Conservation (phyloP, 1,140 invertebrate genomes). For the Bombus impatiens region DNA sequence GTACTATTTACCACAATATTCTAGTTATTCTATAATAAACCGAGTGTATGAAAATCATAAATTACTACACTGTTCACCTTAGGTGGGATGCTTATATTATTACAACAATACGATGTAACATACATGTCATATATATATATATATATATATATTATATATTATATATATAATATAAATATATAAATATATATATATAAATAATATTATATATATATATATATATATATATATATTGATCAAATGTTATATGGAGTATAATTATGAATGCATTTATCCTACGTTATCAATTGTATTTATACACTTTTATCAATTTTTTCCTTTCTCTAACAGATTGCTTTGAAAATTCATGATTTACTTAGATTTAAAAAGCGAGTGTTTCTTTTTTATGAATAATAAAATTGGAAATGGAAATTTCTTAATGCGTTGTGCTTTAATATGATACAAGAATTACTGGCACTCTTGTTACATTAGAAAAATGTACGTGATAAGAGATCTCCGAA, state of each 20-base stretch:
- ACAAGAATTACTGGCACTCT: conserved; percentile 59
- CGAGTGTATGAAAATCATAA: conserved; percentile 81
- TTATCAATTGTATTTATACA: conserved; percentile 71
- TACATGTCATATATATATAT: conserved; percentile 62
- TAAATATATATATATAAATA: conserved; percentile 57
- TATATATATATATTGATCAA: conserved; percentile 64
- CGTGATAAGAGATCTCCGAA: conserved; percentile 72
- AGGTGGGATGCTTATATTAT: conserved; percentile 80
- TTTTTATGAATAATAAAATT: conserved; percentile 40
- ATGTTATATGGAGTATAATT: conserved; percentile 68
- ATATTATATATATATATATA: conserved; percentile 63
- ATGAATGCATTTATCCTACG: conserved; percentile 73
- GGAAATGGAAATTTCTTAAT: conserved; percentile 49
- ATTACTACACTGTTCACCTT: conserved; percentile 78
- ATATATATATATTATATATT: conserved; percentile 49
- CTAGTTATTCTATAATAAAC: conserved; percentile 77
- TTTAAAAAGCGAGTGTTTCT: conserved; percentile 26
- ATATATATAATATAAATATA: no score
- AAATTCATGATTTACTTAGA: conserved; percentile 66
- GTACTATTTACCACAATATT: conserved; percentile 68
- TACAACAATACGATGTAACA: conserved; percentile 69
- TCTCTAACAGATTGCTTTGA: conserved; percentile 73
- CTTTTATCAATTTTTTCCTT: conserved; percentile 46
- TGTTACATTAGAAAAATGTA: conserved; percentile 57
- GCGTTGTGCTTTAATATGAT: conserved; percentile 44